Percentiles rank a stretch among this genome's conserved stretches.
These are phyloP conservation scores for Cylindroiulus punctatus DNA, from an alignment of 2,888 invertebrate species.

Conservation along the genomic window DNA sequence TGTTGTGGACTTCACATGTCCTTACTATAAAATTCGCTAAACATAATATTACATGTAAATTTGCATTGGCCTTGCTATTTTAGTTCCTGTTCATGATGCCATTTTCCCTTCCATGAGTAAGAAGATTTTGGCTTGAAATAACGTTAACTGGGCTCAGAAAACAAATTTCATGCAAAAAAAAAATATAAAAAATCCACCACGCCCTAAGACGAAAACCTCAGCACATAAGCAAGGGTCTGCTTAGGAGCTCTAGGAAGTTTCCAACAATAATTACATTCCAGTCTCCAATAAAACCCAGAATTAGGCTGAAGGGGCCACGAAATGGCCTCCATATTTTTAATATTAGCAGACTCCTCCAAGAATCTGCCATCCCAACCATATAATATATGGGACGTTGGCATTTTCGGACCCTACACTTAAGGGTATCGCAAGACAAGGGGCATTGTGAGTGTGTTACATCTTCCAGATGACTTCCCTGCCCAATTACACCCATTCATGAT, in stretches of 20 bases:
- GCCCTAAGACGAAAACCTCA: background rate
- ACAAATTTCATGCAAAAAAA: background rate
- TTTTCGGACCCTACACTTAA: background rate
- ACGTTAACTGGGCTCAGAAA: background rate
- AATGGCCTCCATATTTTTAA: background rate
- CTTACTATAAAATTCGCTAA: too few species aligned
- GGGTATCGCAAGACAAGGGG: background rate
- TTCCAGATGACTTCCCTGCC: background rate
- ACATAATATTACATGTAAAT: too few species aligned
- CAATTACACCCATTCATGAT: too few species aligned
- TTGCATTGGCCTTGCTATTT: too few species aligned
- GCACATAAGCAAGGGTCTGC: background rate
- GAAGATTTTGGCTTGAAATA: too few species aligned
- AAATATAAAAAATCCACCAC: background rate
- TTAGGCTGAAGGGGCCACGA: background rate
- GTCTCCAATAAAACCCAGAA: background rate
- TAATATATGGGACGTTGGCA: background rate
- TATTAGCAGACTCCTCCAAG: background rate
- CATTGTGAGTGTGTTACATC: background rate
- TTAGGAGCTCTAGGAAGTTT: background rate
- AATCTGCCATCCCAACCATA: background rate
- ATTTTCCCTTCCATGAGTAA: too few species aligned
- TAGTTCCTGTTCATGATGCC: too few species aligned
- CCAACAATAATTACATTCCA: background rate
- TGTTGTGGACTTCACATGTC: too few species aligned